Conservation (phyloP, 2,888 invertebrate genomes). For the Erebia epiphron region DNA sequence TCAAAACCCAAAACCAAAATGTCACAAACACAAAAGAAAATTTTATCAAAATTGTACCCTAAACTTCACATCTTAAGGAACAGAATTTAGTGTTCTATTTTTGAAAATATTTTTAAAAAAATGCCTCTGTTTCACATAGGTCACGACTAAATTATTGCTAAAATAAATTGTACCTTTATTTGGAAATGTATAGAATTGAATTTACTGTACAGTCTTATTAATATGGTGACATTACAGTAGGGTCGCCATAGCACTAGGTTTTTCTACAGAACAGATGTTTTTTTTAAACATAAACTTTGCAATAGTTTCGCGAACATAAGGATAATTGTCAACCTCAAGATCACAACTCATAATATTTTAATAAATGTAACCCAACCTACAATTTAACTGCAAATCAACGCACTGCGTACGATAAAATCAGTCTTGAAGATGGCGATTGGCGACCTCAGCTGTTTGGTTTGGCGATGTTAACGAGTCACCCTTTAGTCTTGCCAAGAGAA, state of each 20-base stretch:
- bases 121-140: conserved; percentile 53
- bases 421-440: too few species aligned
- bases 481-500: too few species aligned
- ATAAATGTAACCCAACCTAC: too few species aligned
- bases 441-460: too few species aligned
- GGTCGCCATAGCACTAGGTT: not conserved
- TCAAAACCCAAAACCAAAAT: conserved; percentile 41
- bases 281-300: not conserved
- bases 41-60: conserved; percentile 42
- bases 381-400: too few species aligned
- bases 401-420: too few species aligned
- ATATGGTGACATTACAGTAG: conserved; percentile 37
- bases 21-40: conserved; percentile 33
- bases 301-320: too few species aligned
- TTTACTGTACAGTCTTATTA: conserved; percentile 34
- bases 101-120: conserved; percentile 41
- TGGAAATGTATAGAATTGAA: fast-evolving
- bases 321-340: too few species aligned
- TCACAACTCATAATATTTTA: too few species aligned
- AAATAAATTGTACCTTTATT: conserved; percentile 41
- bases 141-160: conserved; percentile 28
- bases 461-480: too few species aligned
- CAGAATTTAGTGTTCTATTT: conserved; percentile 4
- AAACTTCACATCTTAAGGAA: fast-evolving
- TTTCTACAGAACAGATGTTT: not conserved